Base-by-base conservation (phyloP, 1,140 invertebrate species). In the Trigoniulus corallinus region DNA sequence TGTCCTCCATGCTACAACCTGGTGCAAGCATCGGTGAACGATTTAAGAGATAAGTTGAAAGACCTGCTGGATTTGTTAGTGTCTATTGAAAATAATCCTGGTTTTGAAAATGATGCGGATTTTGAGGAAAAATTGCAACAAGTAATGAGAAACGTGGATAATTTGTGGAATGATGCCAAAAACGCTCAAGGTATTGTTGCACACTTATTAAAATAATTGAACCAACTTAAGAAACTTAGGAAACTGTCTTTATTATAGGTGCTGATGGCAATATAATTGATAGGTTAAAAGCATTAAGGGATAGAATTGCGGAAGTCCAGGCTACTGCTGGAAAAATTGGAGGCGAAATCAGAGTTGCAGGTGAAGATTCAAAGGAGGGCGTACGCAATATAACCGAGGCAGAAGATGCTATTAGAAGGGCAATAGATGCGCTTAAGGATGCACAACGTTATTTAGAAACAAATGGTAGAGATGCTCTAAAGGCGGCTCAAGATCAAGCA, bases 1-100 rank as follows among this genome's bases (percentile, higher is more conserved):
- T 96, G 92, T 67, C 88, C 88, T 0, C 73, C 81, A 18, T 97
- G 92, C 63, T 97, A 97, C 62, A 89, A 88, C 65, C 69, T 98
- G 0, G 87, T 96, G 0, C 82, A 91, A 64, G 81, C 88, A 53
- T 81, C 83, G 1, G 86, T 87, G 0, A 80, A 84, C 61, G 60
- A 69, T n/a, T 89, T 95, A 60, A 73, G 87, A 48, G 65, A 62
- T 43, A 84, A 86, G 60, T 66, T 95, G 3, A 64, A 69, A 1
- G 77, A 88, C 53, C 68, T 95, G 13, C 75, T 79, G 52, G 70
- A 77, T 25, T 69, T 83, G 29, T 76, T 78, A 57, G 74, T 65
- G 58, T 80, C 76, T 65, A 87, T 76, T 46, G 73, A 74, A 26
- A 75, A 71, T 50, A 81, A 76, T 56, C 86, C 88, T 0, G 82